Evolutionary conservation across 1,140 invertebrate genomes (phyloP), one percentile per base, ranked within the genome.

Genomic region (Polypedilum pembai): DNA sequence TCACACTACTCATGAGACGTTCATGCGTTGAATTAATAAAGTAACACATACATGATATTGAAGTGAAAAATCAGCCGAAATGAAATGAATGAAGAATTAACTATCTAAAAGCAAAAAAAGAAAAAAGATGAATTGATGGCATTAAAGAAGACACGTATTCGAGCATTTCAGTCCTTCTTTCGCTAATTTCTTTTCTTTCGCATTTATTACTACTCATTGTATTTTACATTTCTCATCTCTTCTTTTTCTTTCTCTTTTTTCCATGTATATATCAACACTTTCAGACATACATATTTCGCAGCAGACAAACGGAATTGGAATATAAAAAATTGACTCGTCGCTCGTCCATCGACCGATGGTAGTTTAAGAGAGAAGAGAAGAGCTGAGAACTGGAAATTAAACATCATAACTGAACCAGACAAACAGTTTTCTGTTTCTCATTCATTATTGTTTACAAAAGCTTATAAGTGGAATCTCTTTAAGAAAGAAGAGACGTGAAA

Each of bases 381-480:
- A 33, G 5, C 24, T 3, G 45, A 69, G 20, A 69, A 69, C 65
- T 69, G 17, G 65, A 69, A 69, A 69, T 56, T 69, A 69, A 69
- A 69, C 65, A 69, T 69, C 65, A 69, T 69, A 69, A 69, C 65
- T 69, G 65, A 69, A 69, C 65, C 65, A 69, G 45, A 56, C 45
- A 56, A 56, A 56, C 45, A 56, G 45, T 56, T 56, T 56, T 15
- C 10, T 56, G 12, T 56, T 56, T 56, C 24, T 33, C 5, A 33
- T 33, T 33, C 24, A 33, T 56, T 56, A 56, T 56, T 56, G 45
- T 56, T 56, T 56, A 56, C 45, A n/a, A 56, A 33, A 56, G 45
- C 45, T 56, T 12, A 56, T 56, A 56, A n/a, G n/a, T n/a, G n/a
- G 1, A 56, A n/a, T n/a, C 45, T 12, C 8, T n/a, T 15, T 3